Percentiles rank a stretch among this genome's conserved stretches.
These are phyloP conservation scores for Catagonus wagneri DNA, from an alignment of 2,113 vertebrate genomes.

Conservation along the genomic window DNA sequence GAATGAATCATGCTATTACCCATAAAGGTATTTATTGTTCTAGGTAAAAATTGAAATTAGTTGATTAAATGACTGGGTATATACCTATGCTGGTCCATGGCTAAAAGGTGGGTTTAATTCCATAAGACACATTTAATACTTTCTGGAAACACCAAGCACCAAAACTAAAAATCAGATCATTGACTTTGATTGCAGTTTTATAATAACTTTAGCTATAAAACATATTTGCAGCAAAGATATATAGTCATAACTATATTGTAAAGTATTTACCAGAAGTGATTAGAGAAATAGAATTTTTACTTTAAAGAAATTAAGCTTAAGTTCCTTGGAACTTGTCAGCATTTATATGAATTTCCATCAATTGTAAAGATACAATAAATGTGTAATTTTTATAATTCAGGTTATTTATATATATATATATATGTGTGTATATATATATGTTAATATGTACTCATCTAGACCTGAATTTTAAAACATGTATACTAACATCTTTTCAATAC, in stretches of 20 bases:
- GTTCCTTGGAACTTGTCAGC: neutral
- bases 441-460: neutral
- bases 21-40: slow-evolving; percentile 62
- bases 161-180: slow-evolving; percentile 30
- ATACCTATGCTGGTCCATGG: neutral
- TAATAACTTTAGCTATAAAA: slow-evolving; percentile 32
- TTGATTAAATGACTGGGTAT: slow-evolving; percentile 2
- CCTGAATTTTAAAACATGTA: neutral
- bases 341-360: neutral
- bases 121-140: neutral
- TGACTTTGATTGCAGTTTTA: neutral
- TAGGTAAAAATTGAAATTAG: slow-evolving; percentile 33
- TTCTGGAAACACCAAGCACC: slow-evolving; percentile 4
- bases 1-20: slow-evolving; percentile 54
- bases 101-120: slow-evolving; percentile 40
- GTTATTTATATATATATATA: neutral
- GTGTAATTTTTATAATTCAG: neutral
- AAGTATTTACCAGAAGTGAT: slow-evolving; percentile 2
- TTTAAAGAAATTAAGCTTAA: neutral
- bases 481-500: neutral
- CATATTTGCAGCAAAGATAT: slow-evolving; percentile 6
- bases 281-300: neutral
- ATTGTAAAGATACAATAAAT: neutral
- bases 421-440: neutral
- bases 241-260: neutral